A percentile compares a stretch with the other conserved stretches of the same genome.
phyloP scores from a whole-genome alignment of 2,888 invertebrate genomes.

The Parascotia fuliginaria region DNA sequence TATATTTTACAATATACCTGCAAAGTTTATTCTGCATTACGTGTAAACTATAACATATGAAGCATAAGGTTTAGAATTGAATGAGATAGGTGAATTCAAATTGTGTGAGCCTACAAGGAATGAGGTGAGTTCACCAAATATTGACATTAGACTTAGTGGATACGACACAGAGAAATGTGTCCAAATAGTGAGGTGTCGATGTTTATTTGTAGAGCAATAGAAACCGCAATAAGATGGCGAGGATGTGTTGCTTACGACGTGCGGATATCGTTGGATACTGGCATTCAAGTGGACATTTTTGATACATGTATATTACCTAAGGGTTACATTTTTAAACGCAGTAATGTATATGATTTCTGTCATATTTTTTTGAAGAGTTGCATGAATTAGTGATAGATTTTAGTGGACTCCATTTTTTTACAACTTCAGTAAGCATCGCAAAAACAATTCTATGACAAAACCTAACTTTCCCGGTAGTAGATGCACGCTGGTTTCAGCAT shows the following conservation, averaged over 20 bases:
- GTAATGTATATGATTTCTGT: no score
- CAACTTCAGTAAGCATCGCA: no score
- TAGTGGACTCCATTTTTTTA: no score
- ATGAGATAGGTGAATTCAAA: conserved; percentile 5
- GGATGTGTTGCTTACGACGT: conserved; percentile 42
- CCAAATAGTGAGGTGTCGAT: conserved; percentile 74
- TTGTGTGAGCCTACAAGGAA: conserved; percentile 54
- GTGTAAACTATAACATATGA: conserved; percentile 1
- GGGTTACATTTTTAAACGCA: no score
- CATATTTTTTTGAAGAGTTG: no score
- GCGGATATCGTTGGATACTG: conserved; percentile 29
- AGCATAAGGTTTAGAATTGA: conserved; percentile 21
- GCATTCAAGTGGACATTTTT: conserved; percentile 26
- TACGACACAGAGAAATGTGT: conserved; percentile 75
- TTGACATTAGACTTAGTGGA: conserved; percentile 75
- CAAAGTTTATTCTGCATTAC: conserved; percentile 22
- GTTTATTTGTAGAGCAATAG: conserved; percentile 76
- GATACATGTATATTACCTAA: no score
- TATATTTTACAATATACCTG: conserved; percentile 43
- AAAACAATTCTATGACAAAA: no score
- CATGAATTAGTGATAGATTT: no score
- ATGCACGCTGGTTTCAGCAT: no score
- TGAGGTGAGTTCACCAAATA: conserved; percentile 74
- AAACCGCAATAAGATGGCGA: conserved; percentile 61
- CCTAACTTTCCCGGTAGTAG: no score